These are phyloP conservation scores for Chaetorhynchus papuensis DNA, from an alignment of 2,113 vertebrate genomes.

Conservation along the genomic window DNA sequence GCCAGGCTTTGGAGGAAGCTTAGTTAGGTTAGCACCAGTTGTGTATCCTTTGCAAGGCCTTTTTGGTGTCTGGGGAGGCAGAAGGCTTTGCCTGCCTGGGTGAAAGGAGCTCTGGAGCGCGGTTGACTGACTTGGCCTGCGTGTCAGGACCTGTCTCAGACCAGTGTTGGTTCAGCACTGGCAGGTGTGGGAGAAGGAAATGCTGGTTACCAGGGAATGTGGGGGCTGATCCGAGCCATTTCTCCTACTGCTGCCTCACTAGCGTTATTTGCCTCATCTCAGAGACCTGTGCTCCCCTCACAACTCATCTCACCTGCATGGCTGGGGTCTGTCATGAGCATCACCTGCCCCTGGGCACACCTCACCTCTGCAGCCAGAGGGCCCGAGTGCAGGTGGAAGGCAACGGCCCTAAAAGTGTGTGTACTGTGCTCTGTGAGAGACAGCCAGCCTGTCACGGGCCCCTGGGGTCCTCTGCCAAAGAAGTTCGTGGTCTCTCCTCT, in stretches of 20 bases:
- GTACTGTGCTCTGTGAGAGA: neutral
- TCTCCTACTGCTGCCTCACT: neutral
- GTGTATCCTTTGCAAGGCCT: fast-evolving
- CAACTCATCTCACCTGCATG: neutral
- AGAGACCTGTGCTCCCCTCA: neutral
- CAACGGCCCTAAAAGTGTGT: fast-evolving
- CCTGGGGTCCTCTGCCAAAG: conserved; percentile 57
- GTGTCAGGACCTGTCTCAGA: neutral
- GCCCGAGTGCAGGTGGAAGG: neutral
- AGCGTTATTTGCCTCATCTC: neutral
- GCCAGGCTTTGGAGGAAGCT: neutral
- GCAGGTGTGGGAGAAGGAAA: neutral
- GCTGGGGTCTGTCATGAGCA: neutral
- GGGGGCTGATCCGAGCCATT: neutral
- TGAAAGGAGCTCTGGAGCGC: neutral
- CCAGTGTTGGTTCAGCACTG: neutral
- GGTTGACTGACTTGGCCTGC: neutral
- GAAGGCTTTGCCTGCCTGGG: neutral
- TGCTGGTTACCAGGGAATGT: neutral
- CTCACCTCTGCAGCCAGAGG: neutral
- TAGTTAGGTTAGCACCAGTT: neutral
- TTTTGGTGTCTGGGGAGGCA: neutral
- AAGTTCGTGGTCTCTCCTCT: conserved; percentile 52
- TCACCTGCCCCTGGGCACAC: neutral
- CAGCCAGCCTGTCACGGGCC: neutral